Conservation (phyloP, 2,797 vertebrate genomes). For the Acanthurus lineatus region DNA sequence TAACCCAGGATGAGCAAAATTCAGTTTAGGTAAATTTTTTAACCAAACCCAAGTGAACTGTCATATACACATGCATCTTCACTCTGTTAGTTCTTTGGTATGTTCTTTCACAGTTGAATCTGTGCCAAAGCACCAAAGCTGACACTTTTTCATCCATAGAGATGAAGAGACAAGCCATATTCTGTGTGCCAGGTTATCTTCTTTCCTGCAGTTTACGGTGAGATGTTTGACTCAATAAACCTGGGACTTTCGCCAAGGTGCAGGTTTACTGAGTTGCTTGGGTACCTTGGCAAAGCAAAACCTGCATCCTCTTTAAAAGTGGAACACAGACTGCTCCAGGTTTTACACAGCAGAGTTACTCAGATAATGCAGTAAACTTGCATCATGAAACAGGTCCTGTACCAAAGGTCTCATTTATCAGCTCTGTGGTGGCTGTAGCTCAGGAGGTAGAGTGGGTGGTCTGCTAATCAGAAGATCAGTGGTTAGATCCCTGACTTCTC, state of each 20-base stretch:
- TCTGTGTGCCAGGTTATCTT: conserved; percentile 56
- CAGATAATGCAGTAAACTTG: neutral
- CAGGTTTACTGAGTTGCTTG: conserved; percentile 37
- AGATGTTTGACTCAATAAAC: conserved; percentile 38
- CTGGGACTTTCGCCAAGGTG: conserved; percentile 30
- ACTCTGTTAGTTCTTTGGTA: neutral
- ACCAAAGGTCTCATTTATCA: neutral
- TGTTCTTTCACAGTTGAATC: conserved; percentile 1
- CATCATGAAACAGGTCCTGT: neutral
- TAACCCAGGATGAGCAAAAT: neutral
- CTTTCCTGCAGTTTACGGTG: conserved; percentile 39
- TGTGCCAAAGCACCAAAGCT: conserved; percentile 14
- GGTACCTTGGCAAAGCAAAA: conserved; percentile 8
- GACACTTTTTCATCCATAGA: conserved; percentile 34
- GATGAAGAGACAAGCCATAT: conserved; percentile 63
- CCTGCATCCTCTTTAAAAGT: conserved; percentile 15
- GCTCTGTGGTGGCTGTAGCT: too few species aligned
- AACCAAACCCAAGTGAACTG: neutral
- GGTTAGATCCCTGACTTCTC: too few species aligned
- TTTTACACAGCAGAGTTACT: conserved; percentile 9
- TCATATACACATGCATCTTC: neutral
- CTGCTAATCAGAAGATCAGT: too few species aligned
- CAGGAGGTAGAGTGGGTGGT: too few species aligned
- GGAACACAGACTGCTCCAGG: conserved; percentile 21
- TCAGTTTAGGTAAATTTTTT: neutral